Conservation (phyloP, 1,140 invertebrate species). For the Octopus sinensis region DNA sequence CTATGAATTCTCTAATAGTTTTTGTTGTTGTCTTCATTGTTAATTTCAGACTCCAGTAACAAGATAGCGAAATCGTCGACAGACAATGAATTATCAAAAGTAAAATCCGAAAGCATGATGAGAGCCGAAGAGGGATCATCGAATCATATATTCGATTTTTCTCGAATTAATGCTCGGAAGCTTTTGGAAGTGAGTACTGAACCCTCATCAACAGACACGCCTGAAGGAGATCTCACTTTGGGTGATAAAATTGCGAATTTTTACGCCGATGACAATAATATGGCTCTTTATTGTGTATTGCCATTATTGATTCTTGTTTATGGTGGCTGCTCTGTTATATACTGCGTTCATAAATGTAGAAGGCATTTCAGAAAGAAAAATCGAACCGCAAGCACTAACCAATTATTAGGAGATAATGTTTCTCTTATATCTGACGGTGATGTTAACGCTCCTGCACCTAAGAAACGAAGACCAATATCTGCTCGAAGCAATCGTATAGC, state of each 20-base stretch:
- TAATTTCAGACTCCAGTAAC: too few relatives aligned
- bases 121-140: too few relatives aligned
- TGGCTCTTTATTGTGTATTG: slow-evolving; percentile 42
- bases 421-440: slow-evolving; percentile 9
- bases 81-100: too few relatives aligned
- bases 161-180: too few relatives aligned
- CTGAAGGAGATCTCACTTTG: neutral
- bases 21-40: too few relatives aligned
- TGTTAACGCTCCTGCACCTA: slow-evolving; percentile 20
- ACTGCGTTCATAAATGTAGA: slow-evolving; percentile 39
- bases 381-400: neutral
- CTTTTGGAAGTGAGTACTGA: too few relatives aligned
- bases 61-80: too few relatives aligned
- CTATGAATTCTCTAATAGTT: too few relatives aligned
- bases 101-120: too few relatives aligned
- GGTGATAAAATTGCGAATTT: slow-evolving; percentile 36
- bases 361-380: slow-evolving; percentile 28
- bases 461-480: slow-evolving; percentile 17
- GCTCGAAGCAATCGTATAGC: neutral
- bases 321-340: slow-evolving; percentile 39
- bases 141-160: too few relatives aligned
- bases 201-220: too few relatives aligned
- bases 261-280: slow-evolving; percentile 40
- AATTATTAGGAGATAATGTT: slow-evolving; percentile 14
- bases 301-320: slow-evolving; percentile 39